Base-by-base conservation (phyloP, 2,797 vertebrate genomes). In the Toxotes lorentzi region DNA sequence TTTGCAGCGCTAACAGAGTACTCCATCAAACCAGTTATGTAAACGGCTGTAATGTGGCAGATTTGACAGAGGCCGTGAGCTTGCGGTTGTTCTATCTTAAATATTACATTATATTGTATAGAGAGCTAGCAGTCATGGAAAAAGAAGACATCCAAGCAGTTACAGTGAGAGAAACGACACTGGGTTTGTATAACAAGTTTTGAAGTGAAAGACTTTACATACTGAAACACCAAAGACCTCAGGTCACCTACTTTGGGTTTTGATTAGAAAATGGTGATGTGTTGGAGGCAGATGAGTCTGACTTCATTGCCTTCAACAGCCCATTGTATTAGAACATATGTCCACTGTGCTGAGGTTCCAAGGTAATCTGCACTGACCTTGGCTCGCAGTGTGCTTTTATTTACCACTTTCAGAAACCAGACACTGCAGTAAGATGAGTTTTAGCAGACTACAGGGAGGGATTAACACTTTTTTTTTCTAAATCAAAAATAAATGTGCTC, bases 41-140 rank as follows among this genome's bases (percentile, higher is more conserved):
- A 35, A 75, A 76, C 59, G 59, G 76, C 63, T 61, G 35, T 70
- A 41, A 78, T 78, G 60, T 60, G 50, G 57, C 70, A 73, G 73
- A 69, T 51, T 19, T 68, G 24, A 70, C 73, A 59, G 63, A n/a
- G 11, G 48, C 63, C 57, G 68, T 7, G 34, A 83, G 71, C 17
- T 24, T 53, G 70, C 35, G 66, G 50, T 66, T 59, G 47, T 53
- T 35, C 48, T 34, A 61, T 27, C 51, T 61, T 73, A 60, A 73
- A 59, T 67, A 62, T 77, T 14, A 11, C 43, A 71, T 78, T 70
- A 30, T 14, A 56, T 34, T 35, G 1, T 38, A 14, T 10, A 35
- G 57, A 56, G 62, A n/a, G 23, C 3, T 19, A 62, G n/a, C 24
- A 24, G 7, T 16, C 21, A 69, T 41, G n/a, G 4, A 35, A 48